Evolutionary conservation across 2,888 invertebrate species (phyloP).

Genomic region (Cheilosia variabilis): DNA sequence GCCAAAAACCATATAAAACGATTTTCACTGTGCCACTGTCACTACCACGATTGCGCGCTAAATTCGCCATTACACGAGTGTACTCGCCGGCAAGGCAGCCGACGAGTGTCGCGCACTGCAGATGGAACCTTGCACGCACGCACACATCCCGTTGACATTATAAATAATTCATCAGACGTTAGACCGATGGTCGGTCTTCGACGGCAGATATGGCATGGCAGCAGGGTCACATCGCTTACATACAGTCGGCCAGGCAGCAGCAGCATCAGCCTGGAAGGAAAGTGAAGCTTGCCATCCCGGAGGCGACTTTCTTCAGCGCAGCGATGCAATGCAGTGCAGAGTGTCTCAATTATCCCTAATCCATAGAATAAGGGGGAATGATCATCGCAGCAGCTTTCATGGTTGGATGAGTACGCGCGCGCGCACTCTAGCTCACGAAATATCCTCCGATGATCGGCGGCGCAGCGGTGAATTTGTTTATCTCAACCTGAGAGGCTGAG

Average conservation of each 20-base stretch:
- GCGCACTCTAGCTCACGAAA: conserved; percentile 22
- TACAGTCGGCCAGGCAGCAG: conserved; percentile 8
- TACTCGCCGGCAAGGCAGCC: neutral
- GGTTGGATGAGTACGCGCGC: conserved; percentile 50
- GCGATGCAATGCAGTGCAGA: conserved; percentile 23
- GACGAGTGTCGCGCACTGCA: neutral
- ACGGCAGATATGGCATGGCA: conserved; percentile 43
- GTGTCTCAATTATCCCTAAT: conserved; percentile 75
- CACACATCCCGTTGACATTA: conserved; percentile 69
- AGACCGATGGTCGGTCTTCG: conserved; percentile 59
- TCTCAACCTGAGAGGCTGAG: conserved; percentile 53
- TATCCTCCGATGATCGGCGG: conserved; percentile 29
- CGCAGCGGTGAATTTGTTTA: conserved; percentile 58
- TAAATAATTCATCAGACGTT: conserved; percentile 75
- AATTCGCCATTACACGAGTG: conserved; percentile 24
- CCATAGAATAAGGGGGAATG: conserved; percentile 67
- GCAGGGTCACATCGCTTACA: conserved; percentile 71
- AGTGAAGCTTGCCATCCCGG: conserved; percentile 71
- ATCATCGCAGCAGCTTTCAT: conserved; percentile 63
- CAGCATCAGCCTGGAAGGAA: conserved; percentile 52
- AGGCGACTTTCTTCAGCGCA: conserved; percentile 68
- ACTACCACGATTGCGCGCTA: conserved; percentile 35
- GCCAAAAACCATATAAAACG: conserved; percentile 72
- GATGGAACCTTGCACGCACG: conserved; percentile 68
- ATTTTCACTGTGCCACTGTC: conserved; percentile 68